These are phyloP conservation scores for Montipora sp. DNA, from an alignment of 64 coral and sea anemone genomes.

Conservation along the genomic window DNA sequence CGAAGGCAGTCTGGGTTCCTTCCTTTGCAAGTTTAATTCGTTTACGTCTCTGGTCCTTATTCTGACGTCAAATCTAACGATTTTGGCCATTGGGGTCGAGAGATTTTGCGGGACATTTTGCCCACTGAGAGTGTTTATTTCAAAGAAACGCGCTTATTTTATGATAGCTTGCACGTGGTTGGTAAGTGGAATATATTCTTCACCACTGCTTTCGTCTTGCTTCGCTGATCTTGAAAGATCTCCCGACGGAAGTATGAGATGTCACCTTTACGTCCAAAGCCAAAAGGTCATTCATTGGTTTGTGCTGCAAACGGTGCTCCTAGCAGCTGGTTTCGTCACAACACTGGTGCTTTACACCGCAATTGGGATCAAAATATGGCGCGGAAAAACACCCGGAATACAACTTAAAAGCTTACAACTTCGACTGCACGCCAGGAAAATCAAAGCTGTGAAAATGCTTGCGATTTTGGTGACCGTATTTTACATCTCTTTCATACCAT, in stretches of 20 bases:
- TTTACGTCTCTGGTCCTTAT: slow-evolving; percentile 15
- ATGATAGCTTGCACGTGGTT: slow-evolving; percentile 24
- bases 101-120: slow-evolving; percentile 10
- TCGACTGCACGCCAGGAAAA: background rate
- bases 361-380: slow-evolving; percentile 21
- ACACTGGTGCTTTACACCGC: background rate
- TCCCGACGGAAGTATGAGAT: background rate
- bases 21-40: slow-evolving; percentile 16
- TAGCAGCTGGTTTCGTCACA: background rate
- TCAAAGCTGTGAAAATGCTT: background rate
- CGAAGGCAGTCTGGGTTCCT: background rate
- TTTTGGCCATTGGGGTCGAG: slow-evolving; percentile 24
- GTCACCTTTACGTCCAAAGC: background rate
- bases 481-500: slow-evolving; percentile 17
- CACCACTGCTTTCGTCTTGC: background rate
- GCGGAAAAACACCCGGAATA: background rate
- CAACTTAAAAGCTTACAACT: background rate
- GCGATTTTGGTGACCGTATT: background rate
- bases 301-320: background rate
- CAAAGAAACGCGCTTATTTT: background rate
- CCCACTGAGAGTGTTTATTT: background rate
- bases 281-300: background rate
- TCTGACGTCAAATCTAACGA: slow-evolving; percentile 29
- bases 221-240: slow-evolving; percentile 4
- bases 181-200: background rate